phyloP scores from a whole-genome alignment of 2,888 invertebrate genomes.

The Epiblema foenella region DNA sequence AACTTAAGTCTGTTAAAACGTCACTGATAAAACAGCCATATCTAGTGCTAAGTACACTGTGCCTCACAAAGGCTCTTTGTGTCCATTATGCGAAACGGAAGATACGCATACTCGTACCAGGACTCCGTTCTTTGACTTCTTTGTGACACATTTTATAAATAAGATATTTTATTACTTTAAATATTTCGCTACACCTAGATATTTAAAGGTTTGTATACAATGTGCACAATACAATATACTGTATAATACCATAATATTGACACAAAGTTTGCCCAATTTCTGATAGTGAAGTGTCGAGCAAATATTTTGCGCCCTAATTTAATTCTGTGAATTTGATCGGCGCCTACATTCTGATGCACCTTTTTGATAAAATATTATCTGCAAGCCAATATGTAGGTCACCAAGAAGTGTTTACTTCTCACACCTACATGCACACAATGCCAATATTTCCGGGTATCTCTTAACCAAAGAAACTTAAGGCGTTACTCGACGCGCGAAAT shows the following conservation, averaged over 20 bases:
- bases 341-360: slow-evolving; percentile 12
- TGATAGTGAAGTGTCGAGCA: slow-evolving; percentile 27
- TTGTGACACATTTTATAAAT: slow-evolving; percentile 55
- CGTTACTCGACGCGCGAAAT: no score
- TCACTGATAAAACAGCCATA: slow-evolving; percentile 30
- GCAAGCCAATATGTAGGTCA: not conserved
- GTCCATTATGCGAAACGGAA: slow-evolving; percentile 50
- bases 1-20: slow-evolving; percentile 11
- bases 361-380: slow-evolving; percentile 20
- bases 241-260: slow-evolving; percentile 11
- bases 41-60: slow-evolving; percentile 46
- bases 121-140: slow-evolving; percentile 65
- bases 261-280: slow-evolving; percentile 23
- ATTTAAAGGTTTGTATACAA: not conserved
- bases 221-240: slow-evolving; percentile 10
- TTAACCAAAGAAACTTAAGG: not conserved
- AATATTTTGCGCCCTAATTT: slow-evolving; percentile 20
- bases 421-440: not conserved
- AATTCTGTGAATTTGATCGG: slow-evolving; percentile 11
- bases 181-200: not conserved
- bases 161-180: not conserved
- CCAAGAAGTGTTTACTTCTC: not conserved
- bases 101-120: slow-evolving; percentile 61
- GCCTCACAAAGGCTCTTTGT: slow-evolving; percentile 63
- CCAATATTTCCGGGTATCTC: not conserved